Percentiles rank a stretch among this genome's conserved stretches.
These are phyloP conservation scores for Punctoribates punctum DNA, from an alignment of 2,888 invertebrate species.

Conservation along the genomic window DNA sequence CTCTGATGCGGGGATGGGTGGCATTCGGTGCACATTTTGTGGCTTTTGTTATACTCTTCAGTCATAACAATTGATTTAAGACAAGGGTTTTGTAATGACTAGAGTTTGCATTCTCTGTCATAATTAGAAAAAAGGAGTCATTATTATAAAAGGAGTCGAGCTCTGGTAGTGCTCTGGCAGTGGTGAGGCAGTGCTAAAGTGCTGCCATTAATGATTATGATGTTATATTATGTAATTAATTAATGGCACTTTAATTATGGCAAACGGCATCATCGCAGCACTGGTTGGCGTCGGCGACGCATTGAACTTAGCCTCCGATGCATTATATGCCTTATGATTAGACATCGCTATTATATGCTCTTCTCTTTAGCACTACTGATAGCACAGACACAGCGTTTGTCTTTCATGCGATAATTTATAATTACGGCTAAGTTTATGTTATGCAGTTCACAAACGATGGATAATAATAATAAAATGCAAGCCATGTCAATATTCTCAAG, in stretches of 20 bases:
- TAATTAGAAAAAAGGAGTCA: conserved; percentile 21
- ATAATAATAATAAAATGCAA: conserved; percentile 35
- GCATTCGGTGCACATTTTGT: conserved; percentile 19
- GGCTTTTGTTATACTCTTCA: conserved; percentile 14
- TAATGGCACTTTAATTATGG: conserved; percentile 35
- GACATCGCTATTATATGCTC: neutral
- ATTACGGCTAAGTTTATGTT: conserved; percentile 30
- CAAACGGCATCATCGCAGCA: conserved; percentile 27
- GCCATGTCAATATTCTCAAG: conserved; percentile 35
- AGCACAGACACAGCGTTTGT: conserved; percentile 12
- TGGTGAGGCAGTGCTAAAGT: neutral
- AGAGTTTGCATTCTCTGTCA: neutral
- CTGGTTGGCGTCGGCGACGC: conserved; percentile 32
- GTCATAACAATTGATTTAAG: neutral
- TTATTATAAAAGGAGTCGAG: too few relatives aligned
- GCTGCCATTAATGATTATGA: conserved; percentile 33
- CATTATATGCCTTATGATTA: conserved; percentile 18
- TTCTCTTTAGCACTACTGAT: neutral
- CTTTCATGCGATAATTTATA: conserved; percentile 37
- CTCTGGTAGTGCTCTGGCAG: too few relatives aligned
- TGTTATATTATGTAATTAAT: conserved; percentile 36
- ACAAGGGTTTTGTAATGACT: neutral
- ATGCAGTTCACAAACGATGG: conserved; percentile 28
- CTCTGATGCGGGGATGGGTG: neutral
- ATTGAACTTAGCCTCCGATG: neutral